These are phyloP conservation scores for Urosaurus nigricauda DNA, from an alignment of 2,797 vertebrate species.

Conservation along the genomic window DNA sequence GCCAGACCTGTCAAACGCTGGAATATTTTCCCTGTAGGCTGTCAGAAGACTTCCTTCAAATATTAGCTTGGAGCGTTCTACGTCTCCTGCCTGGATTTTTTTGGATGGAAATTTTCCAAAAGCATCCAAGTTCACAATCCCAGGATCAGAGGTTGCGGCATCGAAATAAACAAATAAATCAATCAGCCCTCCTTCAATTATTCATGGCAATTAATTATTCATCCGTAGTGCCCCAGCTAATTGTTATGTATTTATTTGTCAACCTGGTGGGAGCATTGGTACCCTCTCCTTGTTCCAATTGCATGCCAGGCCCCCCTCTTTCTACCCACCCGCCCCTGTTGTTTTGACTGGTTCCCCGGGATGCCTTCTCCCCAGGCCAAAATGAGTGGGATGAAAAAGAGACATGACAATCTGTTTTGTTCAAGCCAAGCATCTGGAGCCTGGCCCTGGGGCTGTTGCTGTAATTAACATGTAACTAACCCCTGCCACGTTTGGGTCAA, in stretches of 20 bases:
- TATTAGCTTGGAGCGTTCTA: no score
- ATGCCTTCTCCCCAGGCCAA: conserved; percentile 16
- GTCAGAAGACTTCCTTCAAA: neutral
- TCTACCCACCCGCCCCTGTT: neutral
- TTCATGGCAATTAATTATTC: conserved; percentile 30
- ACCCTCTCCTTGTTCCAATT: neutral
- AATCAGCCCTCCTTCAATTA: conserved; percentile 45
- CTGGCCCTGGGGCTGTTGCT: neutral
- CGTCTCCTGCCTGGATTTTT: neutral
- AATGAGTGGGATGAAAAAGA: neutral
- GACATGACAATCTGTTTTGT: neutral
- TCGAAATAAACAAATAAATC: neutral
- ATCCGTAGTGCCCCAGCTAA: neutral
- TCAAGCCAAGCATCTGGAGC: neutral
- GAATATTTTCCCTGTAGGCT: neutral
- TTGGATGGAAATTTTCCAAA: neutral
- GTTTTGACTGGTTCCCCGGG: neutral
- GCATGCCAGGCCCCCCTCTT: rapidly evolving
- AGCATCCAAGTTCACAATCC: rapidly evolving
- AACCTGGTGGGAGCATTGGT: rapidly evolving
- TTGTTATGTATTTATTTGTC: conserved; percentile 16
- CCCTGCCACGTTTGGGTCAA: neutral
- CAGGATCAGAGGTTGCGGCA: neutral
- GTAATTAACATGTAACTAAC: conserved; percentile 8
- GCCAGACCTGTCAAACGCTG: neutral